Evolutionary conservation across 2,113 vertebrate genomes (phyloP), one percentile per base, ranked within the genome.

Genomic region (Xiphias gladius): DNA sequence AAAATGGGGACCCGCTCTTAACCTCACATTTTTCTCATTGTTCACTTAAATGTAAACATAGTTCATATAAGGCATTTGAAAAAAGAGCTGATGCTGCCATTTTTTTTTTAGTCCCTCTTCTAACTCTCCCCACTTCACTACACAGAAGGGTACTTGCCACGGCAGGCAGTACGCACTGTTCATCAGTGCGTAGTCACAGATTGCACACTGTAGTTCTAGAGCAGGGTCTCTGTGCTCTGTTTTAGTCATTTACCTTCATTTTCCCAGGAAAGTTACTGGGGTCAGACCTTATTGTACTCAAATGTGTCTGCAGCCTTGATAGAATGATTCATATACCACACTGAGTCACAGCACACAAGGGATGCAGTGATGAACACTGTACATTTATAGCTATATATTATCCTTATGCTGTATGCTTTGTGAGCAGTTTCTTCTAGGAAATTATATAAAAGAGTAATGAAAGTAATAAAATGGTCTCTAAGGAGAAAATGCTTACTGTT

Each of bases 321-420:
- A 43, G 69, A 76, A 79, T 89, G 75, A 88, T 81, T 91, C 76
- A 86, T 71, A 48, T 43, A 22, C 39, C 39, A 63, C 59, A 57
- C 41, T 89, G 87, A 84, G 52, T 86, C 87, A 89, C 68, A 39
- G 14, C 67, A 55, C 43, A 70, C 37, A 67, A 73, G 61, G 59
- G 73, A 75, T 71, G 69, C 62, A 43, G 66, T 57, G 59, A 80
- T 73, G 59, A 77, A 35, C 10, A 14, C 32, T n/a, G 30, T 48
- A 69, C 30, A 76, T 73, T 80, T 83, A 3, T 1, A 64, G 58
- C n/a, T 7, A 26, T 26, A 41, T 50, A 43, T n/a, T 59, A 9
- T 62, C 54, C 7, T 50, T 20, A 28, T 52, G 50, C 5, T 41
- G 2, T 7, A 13, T 74, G 30, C 50, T 68, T 73, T 52, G 17